These are phyloP conservation scores for Apis dorsata DNA, from an alignment of 1,140 invertebrate genomes.

Conservation along the genomic window DNA sequence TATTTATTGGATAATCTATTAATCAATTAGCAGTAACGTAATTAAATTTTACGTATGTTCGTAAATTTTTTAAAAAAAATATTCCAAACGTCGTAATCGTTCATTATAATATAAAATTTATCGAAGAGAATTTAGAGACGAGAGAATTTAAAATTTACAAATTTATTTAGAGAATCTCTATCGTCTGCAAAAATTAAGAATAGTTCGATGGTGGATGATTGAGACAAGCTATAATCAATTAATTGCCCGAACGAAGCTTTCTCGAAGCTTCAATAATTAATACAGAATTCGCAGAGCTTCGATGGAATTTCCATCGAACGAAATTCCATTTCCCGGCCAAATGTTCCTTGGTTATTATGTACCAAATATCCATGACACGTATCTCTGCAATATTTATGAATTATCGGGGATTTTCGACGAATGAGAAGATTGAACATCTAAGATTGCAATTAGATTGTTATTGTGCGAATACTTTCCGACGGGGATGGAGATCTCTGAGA, in stretches of 20 bases:
- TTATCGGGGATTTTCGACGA: too few relatives aligned
- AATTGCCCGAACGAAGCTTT: neutral
- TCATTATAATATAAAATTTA: too few relatives aligned
- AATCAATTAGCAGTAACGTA: too few relatives aligned
- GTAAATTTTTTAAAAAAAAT: too few relatives aligned
- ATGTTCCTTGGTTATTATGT: neutral
- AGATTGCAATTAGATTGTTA: slow-evolving; percentile 11
- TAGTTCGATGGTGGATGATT: neutral
- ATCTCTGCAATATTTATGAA: too few relatives aligned
- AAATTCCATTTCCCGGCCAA: neutral
- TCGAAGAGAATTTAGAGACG: too few relatives aligned
- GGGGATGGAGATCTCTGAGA: neutral
- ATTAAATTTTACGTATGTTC: too few relatives aligned
- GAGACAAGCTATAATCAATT: too few relatives aligned
- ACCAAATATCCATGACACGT: neutral
- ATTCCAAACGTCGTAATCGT: too few relatives aligned
- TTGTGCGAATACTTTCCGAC: neutral
- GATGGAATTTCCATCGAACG: neutral
- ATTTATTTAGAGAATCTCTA: neutral
- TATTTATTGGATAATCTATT: too few relatives aligned
- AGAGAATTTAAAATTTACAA: too few relatives aligned
- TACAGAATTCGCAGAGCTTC: neutral
- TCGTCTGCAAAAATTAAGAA: neutral
- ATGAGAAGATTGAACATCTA: too few relatives aligned
- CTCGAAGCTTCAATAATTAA: neutral